phyloP scores from a whole-genome alignment of 1,140 invertebrate species.

The Samia ricini region DNA sequence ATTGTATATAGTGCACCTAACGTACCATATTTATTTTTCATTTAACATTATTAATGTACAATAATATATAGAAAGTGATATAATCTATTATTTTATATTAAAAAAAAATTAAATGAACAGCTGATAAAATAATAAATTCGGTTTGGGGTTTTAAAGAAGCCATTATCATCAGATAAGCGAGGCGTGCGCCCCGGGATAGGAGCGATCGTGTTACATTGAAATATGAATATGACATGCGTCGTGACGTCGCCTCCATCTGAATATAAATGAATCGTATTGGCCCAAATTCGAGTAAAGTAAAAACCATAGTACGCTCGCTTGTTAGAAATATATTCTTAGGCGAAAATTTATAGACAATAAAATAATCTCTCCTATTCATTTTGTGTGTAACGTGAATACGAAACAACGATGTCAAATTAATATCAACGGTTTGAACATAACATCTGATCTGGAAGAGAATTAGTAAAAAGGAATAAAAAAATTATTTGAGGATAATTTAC shows the following conservation, averaged over 20 bases:
- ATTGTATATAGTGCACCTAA: background rate
- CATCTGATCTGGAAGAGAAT: too few species aligned
- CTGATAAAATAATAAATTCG: background rate
- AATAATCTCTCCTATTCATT: too few species aligned
- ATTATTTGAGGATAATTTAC: too few species aligned
- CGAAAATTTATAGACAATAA: too few species aligned
- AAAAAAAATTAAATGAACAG: background rate
- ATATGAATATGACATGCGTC: conserved; percentile 34
- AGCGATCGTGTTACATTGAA: conserved; percentile 37
- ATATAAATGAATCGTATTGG: conserved; percentile 34
- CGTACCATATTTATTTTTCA: background rate
- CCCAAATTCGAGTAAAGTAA: conserved; percentile 16
- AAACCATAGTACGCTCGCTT: conserved; percentile 11
- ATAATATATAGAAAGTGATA: background rate
- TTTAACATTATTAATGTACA: background rate
- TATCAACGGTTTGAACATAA: too few species aligned
- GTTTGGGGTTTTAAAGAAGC: background rate
- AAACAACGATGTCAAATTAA: background rate
- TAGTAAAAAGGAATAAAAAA: too few species aligned
- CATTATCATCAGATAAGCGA: conserved; percentile 22
- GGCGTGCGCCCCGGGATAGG: conserved; percentile 12
- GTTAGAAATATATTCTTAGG: too few species aligned
- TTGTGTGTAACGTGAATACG: too few species aligned
- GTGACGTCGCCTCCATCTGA: conserved; percentile 22
- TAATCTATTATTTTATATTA: background rate